phyloP scores from a whole-genome alignment of 2,797 vertebrate genomes.

The Hipposideros larvatus region DNA sequence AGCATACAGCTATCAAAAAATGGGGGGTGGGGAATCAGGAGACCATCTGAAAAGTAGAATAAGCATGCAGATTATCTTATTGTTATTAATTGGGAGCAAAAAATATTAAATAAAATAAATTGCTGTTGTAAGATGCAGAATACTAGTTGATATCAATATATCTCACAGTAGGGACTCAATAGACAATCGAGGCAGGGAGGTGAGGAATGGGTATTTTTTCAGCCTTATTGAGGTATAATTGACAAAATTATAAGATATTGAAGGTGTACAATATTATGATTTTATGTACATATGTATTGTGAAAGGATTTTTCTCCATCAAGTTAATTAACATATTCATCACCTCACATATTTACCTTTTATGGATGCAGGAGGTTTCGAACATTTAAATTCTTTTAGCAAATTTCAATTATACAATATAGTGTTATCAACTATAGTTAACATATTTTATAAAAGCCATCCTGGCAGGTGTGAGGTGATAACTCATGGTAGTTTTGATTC shows the following conservation, averaged over 20 bases:
- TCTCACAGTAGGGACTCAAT: background rate
- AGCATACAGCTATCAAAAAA: background rate
- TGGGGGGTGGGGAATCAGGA: background rate
- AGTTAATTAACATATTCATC: background rate
- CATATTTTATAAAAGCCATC: background rate
- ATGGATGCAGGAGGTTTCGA: background rate
- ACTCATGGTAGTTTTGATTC: background rate
- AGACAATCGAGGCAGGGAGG: background rate
- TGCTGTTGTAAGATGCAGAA: background rate
- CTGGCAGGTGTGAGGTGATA: background rate
- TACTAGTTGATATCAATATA: background rate
- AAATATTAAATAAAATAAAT: conserved; percentile 14
- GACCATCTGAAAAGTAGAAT: background rate
- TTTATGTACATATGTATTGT: background rate
- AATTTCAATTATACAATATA: background rate
- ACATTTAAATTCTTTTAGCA: background rate
- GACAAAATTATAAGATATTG: background rate
- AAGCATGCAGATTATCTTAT: background rate
- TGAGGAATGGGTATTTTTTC: background rate
- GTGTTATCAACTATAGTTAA: background rate
- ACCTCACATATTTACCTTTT: background rate
- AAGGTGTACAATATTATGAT: background rate
- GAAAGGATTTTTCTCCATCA: background rate
- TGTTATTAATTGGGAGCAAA: conserved; percentile 34
- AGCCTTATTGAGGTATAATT: background rate